These are phyloP conservation scores for Dicranocentrus wangi DNA, from an alignment of 2,888 invertebrate genomes.

Conservation along the genomic window DNA sequence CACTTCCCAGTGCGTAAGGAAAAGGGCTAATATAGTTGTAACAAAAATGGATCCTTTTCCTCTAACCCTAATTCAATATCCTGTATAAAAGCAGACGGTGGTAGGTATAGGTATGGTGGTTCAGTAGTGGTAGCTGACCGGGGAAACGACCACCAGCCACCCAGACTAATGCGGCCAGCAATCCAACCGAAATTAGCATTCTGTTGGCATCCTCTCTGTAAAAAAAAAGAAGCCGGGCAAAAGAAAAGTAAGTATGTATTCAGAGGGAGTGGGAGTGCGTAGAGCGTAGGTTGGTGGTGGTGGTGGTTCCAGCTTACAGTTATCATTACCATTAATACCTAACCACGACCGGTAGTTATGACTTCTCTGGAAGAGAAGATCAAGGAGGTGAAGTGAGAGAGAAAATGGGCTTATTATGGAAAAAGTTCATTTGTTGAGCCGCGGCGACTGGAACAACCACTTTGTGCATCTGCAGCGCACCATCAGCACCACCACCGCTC, in stretches of 20 bases:
- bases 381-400: slow-evolving; percentile 6
- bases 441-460: too few species aligned
- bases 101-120: too few species aligned
- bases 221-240: slow-evolving; percentile 27
- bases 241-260: too few species aligned
- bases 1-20: too few species aligned
- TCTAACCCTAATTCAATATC: too few species aligned
- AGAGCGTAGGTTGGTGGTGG: background rate
- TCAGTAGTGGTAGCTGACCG: too few species aligned
- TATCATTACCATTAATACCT: slow-evolving; percentile 55
- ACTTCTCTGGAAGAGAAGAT: slow-evolving; percentile 9
- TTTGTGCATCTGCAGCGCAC: too few species aligned
- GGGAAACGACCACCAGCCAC: slow-evolving; percentile 1
- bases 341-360: slow-evolving; percentile 33
- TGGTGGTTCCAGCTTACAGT: slow-evolving; percentile 32
- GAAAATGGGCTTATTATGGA: slow-evolving; percentile 46
- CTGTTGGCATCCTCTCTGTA: slow-evolving; percentile 38
- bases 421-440: slow-evolving; percentile 52
- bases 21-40: too few species aligned
- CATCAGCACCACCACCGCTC: background rate
- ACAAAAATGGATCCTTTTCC: too few species aligned
- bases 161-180: background rate
- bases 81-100: too few species aligned
- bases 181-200: slow-evolving; percentile 58
- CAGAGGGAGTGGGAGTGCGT: slow-evolving; percentile 14